These are phyloP conservation scores for Rachycentron canadum DNA, from an alignment of 2,797 vertebrate species.

Conservation along the genomic window DNA sequence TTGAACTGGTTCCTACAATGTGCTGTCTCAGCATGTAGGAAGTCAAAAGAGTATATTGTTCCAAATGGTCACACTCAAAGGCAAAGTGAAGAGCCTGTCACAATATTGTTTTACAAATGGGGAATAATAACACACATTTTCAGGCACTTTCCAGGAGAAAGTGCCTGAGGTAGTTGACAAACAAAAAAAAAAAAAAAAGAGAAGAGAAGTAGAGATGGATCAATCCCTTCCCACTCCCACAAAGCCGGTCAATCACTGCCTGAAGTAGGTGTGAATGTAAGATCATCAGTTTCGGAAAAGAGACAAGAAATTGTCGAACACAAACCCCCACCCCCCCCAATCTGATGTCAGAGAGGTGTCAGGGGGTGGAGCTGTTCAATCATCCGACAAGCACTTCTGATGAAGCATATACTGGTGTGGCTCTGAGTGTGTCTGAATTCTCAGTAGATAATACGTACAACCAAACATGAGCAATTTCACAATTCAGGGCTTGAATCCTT, in stretches of 20 bases:
- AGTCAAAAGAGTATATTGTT: neutral
- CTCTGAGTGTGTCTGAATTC: slow-evolving; percentile 10
- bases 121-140: neutral
- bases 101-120: neutral
- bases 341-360: neutral
- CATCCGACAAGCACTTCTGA: neutral
- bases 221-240: neutral
- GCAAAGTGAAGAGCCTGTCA: neutral
- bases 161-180: neutral
- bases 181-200: too few relatives aligned
- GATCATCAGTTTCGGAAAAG: neutral
- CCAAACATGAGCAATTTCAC: slow-evolving; percentile 27
- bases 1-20: neutral
- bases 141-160: neutral
- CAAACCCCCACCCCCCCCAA: neutral
- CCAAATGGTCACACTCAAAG: neutral
- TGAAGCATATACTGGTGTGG: slow-evolving; percentile 2
- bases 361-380: neutral
- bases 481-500: slow-evolving; percentile 39
- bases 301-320: neutral
- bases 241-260: neutral
- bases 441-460: slow-evolving; percentile 11
- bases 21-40: neutral
- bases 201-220: neutral
- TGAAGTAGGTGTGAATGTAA: neutral